Evolutionary conservation across 2,113 vertebrate species (phyloP).

Genomic region (Seriola quinqueradiata): DNA sequence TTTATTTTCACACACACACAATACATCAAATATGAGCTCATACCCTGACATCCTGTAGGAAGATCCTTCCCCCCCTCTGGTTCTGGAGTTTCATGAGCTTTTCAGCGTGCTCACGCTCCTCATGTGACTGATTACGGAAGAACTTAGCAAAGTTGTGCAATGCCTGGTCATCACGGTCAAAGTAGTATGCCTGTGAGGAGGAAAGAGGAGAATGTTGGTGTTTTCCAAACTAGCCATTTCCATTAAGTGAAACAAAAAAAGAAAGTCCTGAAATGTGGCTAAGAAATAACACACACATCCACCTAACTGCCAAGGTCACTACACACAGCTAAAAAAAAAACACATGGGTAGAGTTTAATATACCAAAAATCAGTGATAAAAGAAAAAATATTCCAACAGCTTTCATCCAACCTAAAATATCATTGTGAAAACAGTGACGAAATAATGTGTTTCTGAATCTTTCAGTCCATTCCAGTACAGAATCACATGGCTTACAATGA

Average conservation of each 20-base stretch:
- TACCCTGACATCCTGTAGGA: slow-evolving; percentile 89
- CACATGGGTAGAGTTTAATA: neutral
- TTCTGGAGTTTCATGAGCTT: slow-evolving; percentile 90
- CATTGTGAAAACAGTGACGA: too few relatives aligned
- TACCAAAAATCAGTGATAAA: neutral
- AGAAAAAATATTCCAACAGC: neutral
- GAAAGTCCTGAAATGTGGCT: neutral
- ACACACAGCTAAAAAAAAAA: neutral
- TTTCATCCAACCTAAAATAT: neutral
- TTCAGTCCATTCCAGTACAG: neutral
- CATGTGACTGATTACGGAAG: slow-evolving; percentile 86
- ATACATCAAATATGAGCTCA: neutral
- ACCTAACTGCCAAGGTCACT: neutral
- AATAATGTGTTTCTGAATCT: neutral
- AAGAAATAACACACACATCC: too few relatives aligned
- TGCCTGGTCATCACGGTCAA: slow-evolving; percentile 91
- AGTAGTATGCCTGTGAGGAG: slow-evolving; percentile 85
- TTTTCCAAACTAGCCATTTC: neutral
- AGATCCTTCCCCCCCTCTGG: slow-evolving; percentile 88
- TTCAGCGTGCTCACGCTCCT: slow-evolving; percentile 89
- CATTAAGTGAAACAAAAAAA: neutral
- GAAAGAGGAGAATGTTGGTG: neutral
- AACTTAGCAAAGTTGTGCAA: slow-evolving; percentile 89
- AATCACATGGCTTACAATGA: neutral
- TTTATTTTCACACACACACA: neutral